These are phyloP conservation scores for Drosophila quinaria DNA, from an alignment of 2,888 invertebrate genomes.

Conservation along the genomic window DNA sequence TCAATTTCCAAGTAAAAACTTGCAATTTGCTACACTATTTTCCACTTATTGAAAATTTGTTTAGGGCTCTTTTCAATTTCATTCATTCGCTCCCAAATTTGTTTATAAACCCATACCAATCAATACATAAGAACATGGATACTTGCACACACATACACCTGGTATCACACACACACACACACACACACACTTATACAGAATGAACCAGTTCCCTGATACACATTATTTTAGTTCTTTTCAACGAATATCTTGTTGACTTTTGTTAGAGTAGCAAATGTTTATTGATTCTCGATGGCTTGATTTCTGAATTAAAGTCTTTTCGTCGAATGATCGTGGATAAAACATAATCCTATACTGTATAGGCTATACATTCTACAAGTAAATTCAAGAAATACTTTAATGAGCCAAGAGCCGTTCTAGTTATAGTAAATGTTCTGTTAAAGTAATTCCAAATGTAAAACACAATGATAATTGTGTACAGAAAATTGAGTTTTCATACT, in stretches of 20 bases:
- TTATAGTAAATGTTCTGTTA: background rate
- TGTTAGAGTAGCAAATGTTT: background rate
- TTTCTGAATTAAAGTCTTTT: background rate
- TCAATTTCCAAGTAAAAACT: constrained; percentile 35
- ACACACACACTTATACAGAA: background rate
- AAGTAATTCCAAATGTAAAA: background rate
- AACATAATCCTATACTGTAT: background rate
- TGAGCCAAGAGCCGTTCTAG: background rate
- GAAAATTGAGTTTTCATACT: background rate
- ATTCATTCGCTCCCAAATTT: constrained; percentile 38
- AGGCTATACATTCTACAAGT: no score
- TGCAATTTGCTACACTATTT: constrained; percentile 18
- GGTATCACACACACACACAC: background rate
- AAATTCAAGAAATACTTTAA: background rate
- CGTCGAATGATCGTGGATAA: background rate
- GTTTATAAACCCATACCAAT: constrained; percentile 23
- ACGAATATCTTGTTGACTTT: background rate
- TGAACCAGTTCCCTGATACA: constrained; percentile 1
- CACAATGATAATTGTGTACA: background rate
- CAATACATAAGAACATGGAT: background rate
- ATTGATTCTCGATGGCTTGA: background rate
- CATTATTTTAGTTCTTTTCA: constrained; percentile 2
- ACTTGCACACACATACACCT: background rate
- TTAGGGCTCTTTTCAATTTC: constrained; percentile 37
- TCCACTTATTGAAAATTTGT: constrained; percentile 36